Conservation (phyloP, 2,888 invertebrate genomes). For the Pediacus dermestoides region DNA sequence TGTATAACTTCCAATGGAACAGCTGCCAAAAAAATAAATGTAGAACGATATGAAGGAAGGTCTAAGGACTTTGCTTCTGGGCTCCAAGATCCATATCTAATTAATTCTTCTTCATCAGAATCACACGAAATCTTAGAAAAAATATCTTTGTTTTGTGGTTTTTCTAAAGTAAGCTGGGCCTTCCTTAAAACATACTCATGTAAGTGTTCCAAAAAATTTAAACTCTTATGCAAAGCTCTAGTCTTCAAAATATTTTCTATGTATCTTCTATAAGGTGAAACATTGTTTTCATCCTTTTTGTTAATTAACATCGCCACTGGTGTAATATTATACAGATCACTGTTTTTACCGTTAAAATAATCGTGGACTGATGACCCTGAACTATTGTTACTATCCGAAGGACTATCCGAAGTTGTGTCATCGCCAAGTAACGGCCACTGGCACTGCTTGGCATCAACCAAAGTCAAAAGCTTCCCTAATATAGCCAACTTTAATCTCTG, state of each 20-base stretch:
- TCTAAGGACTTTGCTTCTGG: constrained; percentile 70
- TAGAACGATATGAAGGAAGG: constrained; percentile 79
- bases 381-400: constrained; percentile 52
- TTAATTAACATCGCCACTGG: constrained; percentile 49
- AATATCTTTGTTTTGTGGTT: constrained; percentile 46
- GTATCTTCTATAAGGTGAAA: constrained; percentile 61
- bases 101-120: constrained; percentile 52
- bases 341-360: constrained; percentile 24
- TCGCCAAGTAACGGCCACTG: constrained; percentile 34
- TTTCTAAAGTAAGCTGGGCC: constrained; percentile 67
- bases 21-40: constrained; percentile 81
- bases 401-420: constrained; percentile 42
- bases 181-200: constrained; percentile 67
- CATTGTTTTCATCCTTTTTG: constrained; percentile 29
- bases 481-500: constrained; percentile 77
- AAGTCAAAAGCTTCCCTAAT: constrained; percentile 63
- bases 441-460: constrained; percentile 39
- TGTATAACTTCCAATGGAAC: constrained; percentile 89
- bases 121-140: constrained; percentile 34
- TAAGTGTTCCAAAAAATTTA: constrained; percentile 73
- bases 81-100: constrained; percentile 73
- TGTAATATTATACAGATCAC: constrained; percentile 51
- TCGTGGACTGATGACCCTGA: constrained; percentile 41
- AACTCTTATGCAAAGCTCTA: constrained; percentile 76
- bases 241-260: constrained; percentile 86